Percentiles rank a stretch among this genome's conserved stretches.
phyloP scores from a whole-genome alignment of 2,113 vertebrate species.

The Meles meles region DNA sequence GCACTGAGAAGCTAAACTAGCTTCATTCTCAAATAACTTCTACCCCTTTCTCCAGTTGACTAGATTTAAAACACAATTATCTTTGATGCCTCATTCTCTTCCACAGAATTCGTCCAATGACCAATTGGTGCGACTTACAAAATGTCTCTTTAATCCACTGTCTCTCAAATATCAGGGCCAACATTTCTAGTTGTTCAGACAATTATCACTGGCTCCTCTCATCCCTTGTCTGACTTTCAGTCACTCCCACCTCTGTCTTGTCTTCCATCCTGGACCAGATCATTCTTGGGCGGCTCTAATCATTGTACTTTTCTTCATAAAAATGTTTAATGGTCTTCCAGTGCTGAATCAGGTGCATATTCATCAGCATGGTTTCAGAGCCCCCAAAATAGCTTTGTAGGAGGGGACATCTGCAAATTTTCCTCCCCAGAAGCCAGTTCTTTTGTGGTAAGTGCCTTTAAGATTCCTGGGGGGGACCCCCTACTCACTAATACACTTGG shows the following conservation, averaged over 20 bases:
- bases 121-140: not conserved
- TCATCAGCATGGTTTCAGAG: not conserved
- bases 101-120: not conserved
- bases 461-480: not conserved
- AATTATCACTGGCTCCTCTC: not conserved
- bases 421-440: not conserved
- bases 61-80: not conserved
- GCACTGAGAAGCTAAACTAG: not conserved
- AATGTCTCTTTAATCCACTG: not conserved
- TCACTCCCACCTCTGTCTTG: not conserved
- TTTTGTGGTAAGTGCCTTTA: not conserved
- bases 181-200: not conserved
- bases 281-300: not conserved
- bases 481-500: not conserved
- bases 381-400: not conserved
- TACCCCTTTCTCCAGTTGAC: not conserved
- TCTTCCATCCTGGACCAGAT: not conserved
- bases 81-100: not conserved
- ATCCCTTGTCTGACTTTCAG: not conserved
- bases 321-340: not conserved
- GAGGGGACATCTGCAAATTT: not conserved
- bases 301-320: not conserved
- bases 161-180: not conserved
- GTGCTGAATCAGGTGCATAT: not conserved
- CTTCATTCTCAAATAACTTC: not conserved